phyloP scores from a whole-genome alignment of 2,888 invertebrate species.

The Acrocera orbiculus region DNA sequence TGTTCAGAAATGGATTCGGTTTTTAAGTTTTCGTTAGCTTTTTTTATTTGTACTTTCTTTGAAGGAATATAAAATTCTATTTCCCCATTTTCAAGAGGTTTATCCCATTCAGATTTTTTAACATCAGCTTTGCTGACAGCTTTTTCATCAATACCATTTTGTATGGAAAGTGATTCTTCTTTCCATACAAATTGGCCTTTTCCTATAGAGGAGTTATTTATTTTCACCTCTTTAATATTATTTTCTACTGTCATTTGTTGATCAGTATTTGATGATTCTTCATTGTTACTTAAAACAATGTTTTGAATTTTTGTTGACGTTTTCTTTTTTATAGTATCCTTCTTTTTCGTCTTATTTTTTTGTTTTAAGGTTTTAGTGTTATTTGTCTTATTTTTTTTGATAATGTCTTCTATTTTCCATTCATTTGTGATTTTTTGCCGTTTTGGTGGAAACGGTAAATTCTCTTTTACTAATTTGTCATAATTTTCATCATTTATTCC shows the following conservation, averaged over 20 bases:
- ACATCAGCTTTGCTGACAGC: slow-evolving; percentile 2
- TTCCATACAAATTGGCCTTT: too few species aligned
- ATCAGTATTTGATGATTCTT: slow-evolving; percentile 1
- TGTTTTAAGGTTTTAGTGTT: slow-evolving; percentile 10
- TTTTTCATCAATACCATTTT: not conserved
- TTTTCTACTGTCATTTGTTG: not conserved
- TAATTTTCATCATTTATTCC: slow-evolving; percentile 24
- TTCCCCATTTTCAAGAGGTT: slow-evolving; percentile 31
- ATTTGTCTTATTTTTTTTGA: too few species aligned
- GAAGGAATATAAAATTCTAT: slow-evolving; percentile 25
- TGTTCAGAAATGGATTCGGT: slow-evolving; percentile 15
- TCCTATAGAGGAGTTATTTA: too few species aligned
- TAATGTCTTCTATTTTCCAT: slow-evolving; percentile 23
- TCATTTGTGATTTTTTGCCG: slow-evolving; percentile 16
- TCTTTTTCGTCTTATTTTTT: slow-evolving; percentile 1
- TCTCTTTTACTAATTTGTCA: too few species aligned
- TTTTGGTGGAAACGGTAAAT: too few species aligned
- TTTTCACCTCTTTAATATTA: not conserved
- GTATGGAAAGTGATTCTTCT: not conserved
- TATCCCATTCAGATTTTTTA: slow-evolving; percentile 27
- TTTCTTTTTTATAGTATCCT: slow-evolving; percentile 1
- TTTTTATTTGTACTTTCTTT: slow-evolving; percentile 20
- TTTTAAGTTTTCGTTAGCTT: slow-evolving; percentile 20
- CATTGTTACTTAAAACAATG: slow-evolving; percentile 15
- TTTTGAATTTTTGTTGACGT: slow-evolving; percentile 3